Percentiles rank a stretch among this genome's conserved stretches.
phyloP scores from a whole-genome alignment of 2,113 vertebrate genomes.

The Murina feae region DNA sequence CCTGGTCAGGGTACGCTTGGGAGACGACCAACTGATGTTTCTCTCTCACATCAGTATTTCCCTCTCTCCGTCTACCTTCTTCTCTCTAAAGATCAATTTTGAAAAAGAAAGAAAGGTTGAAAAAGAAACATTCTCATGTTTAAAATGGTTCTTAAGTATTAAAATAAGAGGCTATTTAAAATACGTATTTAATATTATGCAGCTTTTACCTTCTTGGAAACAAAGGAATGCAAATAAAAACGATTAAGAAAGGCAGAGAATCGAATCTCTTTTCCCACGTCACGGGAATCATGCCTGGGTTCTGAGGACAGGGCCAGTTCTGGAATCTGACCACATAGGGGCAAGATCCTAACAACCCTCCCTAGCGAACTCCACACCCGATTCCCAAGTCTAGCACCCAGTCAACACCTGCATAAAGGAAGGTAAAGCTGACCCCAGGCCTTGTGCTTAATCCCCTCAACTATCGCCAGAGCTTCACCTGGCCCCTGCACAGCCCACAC shows the following conservation, averaged over 20 bases:
- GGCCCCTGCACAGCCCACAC: neutral
- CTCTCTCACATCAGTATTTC: too few species aligned
- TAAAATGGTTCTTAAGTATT: neutral
- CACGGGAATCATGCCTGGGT: neutral
- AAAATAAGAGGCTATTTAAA: neutral
- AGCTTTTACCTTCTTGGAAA: neutral
- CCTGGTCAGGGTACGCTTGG: too few species aligned
- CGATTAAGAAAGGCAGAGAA: neutral
- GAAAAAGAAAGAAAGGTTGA: too few species aligned
- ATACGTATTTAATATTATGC: neutral
- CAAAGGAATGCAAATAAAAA: neutral
- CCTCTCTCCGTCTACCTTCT: too few species aligned
- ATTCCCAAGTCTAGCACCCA: fast-evolving
- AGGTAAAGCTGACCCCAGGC: neutral
- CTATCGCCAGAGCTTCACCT: neutral
- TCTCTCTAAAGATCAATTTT: too few species aligned
- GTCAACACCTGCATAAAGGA: neutral
- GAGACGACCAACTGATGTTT: too few species aligned
- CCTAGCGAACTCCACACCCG: neutral
- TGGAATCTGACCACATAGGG: neutral
- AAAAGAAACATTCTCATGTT: neutral
- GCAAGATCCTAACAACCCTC: neutral
- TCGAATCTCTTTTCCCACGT: neutral
- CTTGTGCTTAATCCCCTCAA: neutral
- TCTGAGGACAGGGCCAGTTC: neutral